A percentile compares a stretch with the other conserved stretches of the same genome.
phyloP scores from a whole-genome alignment of 92 coral and sea anemone genomes.

The Epizoanthus stellaris region DNA sequence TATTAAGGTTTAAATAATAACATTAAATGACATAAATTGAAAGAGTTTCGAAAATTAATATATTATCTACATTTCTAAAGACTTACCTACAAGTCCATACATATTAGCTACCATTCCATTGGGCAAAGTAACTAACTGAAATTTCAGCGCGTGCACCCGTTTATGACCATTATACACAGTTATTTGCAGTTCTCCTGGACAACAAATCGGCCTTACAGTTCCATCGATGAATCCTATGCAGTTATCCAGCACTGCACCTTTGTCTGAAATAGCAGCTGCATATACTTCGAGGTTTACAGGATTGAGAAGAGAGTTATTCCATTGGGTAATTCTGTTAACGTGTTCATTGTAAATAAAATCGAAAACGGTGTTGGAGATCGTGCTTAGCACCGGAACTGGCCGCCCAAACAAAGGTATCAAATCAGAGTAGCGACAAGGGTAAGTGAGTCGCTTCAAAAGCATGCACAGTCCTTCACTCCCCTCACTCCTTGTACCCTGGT shows the following conservation, averaged over 20 bases:
- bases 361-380: slow-evolving; percentile 15
- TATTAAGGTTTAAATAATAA: no score
- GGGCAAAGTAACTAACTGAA: slow-evolving; percentile 16
- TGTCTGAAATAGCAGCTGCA: slow-evolving; percentile 19
- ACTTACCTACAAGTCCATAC: slow-evolving; percentile 19
- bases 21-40: background rate
- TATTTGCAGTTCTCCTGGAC: background rate
- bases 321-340: slow-evolving; percentile 9
- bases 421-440: no score
- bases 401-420: slow-evolving; percentile 7
- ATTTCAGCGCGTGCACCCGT: slow-evolving; percentile 2
- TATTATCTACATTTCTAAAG: slow-evolving; percentile 16
- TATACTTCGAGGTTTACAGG: slow-evolving; percentile 12
- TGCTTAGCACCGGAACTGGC: slow-evolving; percentile 8
- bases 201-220: slow-evolving; percentile 18
- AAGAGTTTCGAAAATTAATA: slow-evolving; percentile 11
- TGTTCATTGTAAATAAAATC: slow-evolving; percentile 22
- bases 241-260: slow-evolving; percentile 19
- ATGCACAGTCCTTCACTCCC: no score
- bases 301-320: slow-evolving; percentile 23
- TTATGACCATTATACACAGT: slow-evolving; percentile 16
- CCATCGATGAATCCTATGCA: slow-evolving; percentile 23
- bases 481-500: no score
- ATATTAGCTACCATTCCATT: slow-evolving; percentile 23
- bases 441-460: no score